Base-by-base conservation (phyloP, 2,797 vertebrate genomes). In the Malacoctenus gilli region DNA sequence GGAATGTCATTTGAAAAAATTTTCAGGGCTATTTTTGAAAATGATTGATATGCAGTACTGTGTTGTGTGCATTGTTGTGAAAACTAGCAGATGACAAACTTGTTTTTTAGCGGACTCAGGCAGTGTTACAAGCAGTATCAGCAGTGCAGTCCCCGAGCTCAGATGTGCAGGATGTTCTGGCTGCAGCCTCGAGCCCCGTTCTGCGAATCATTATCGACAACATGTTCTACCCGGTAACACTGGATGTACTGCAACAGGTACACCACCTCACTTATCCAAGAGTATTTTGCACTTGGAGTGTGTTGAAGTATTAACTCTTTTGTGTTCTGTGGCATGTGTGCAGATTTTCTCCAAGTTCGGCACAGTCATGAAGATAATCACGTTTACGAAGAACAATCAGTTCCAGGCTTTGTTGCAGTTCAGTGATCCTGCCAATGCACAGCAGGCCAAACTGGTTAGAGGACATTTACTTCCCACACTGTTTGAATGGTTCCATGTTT, bases 331-430 rank as follows among this genome's bases (percentile, higher is more conserved):
- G 2, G 51, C 51, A 64, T 65, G n/a, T 85, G 69, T 71, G 68
- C 89, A 98, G 96, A 99, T 99, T 86, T 99, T 99, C 84, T 98
- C 96, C 59, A 98, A 99, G 81, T 98, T 99, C 87, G 96, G 97
- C 83, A 95, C 96, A 62, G 96, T 99, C 50, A 91, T 98, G 93
- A 99, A 98, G 93, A 98, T 98, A 87, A 98, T 98, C 88, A 99
- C 96, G 25, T 99, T 98, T 85, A 99, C 96, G 72, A 99, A 98
- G 92, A 98, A 98, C 88, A 99, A 98, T 88, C 96, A 98, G 87
- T 99, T 99, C 88, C 96, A 99, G 90, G 96, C 96, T 56, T 92
- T 98, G 49, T 92, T 98, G 49, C 96, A 99, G 72, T 98, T 94
- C 84, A 96, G 94, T 1, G 96, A 99, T 79, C 95, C 96, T 22